Base-by-base conservation (phyloP, 2,797 vertebrate species). In the Enteromius fasciolatus region DNA sequence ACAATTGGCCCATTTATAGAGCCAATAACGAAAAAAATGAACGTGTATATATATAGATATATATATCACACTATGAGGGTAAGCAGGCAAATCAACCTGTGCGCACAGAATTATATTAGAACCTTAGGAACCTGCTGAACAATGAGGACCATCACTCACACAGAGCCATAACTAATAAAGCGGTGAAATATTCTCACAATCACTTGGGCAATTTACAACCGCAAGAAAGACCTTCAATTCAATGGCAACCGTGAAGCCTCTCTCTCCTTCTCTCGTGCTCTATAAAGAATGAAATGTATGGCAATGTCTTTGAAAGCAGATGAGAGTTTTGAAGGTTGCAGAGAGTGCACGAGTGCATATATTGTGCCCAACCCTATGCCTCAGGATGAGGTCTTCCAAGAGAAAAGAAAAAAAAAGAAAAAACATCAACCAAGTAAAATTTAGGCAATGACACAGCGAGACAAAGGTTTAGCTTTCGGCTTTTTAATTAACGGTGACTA, bases 261-360 rank as follows among this genome's bases (percentile, higher is more conserved):
- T 67, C 46, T 36, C 23, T 67, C 12, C 12, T 52, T 12, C 63
- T 78, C 63, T 50, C 46, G 36, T n/a, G 18, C 75, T 76, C 82
- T 74, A 87, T 83, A 70, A 72, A 73, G 80, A 64, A 48, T 39
- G 23, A 76, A 48, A 61, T 82, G 83, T 81, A 81, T 89, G 88
- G 89, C 86, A 84, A 86, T 89, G 87, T 89, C 85, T 89, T 70
- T 84, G 77, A 76, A 15, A 57, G 67, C 64, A 86, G 68, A 59
- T 85, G 70, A 63, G 18, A 31, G 52, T 66, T 70, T 76, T 33
- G 84, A 31, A 8, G 64, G 87, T 73, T 82, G 78, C 33, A 61
- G 74, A 78, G 86, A 81, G 54, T 36, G 36, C 33, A 41, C 5
- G 14, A 18, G 73, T 1, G 14, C 20, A 8, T 0, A 1, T 66